phyloP scores from a whole-genome alignment of 2,113 vertebrate species.

The Epinephelus moara region DNA sequence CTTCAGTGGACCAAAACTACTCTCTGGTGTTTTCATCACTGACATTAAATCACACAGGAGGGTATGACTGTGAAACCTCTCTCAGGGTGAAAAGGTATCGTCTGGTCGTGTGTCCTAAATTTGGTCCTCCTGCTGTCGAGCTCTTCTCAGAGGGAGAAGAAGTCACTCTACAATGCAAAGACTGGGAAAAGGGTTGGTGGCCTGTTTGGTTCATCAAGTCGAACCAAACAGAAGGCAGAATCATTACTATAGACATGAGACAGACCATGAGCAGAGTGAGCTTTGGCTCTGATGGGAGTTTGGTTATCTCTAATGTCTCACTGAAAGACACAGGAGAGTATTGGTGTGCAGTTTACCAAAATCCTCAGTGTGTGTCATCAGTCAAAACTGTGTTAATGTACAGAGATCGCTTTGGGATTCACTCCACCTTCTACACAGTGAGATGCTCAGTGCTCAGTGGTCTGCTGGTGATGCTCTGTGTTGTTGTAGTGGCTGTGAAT shows the following conservation, averaged over 20 bases:
- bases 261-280: neutral
- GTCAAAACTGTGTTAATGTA: neutral
- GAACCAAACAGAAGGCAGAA: neutral
- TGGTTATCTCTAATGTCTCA: neutral
- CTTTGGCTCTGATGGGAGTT: fast-evolving
- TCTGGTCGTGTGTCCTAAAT: neutral
- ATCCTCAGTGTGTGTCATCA: neutral
- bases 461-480: neutral
- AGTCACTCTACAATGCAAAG: neutral
- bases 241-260: fast-evolving
- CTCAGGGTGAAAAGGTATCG: fast-evolving
- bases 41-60: no score
- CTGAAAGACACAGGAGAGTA: neutral
- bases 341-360: neutral
- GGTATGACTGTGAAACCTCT: no score
- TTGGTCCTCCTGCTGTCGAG: neutral
- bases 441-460: neutral
- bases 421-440: neutral
- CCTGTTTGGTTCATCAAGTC: neutral
- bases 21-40: no score
- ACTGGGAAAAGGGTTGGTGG: no score
- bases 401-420: no score
- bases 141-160: neutral
- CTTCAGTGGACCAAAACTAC: no score
- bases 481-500: no score